These are phyloP conservation scores for Littorina saxatilis DNA, from an alignment of 1,140 invertebrate genomes.

Conservation along the genomic window DNA sequence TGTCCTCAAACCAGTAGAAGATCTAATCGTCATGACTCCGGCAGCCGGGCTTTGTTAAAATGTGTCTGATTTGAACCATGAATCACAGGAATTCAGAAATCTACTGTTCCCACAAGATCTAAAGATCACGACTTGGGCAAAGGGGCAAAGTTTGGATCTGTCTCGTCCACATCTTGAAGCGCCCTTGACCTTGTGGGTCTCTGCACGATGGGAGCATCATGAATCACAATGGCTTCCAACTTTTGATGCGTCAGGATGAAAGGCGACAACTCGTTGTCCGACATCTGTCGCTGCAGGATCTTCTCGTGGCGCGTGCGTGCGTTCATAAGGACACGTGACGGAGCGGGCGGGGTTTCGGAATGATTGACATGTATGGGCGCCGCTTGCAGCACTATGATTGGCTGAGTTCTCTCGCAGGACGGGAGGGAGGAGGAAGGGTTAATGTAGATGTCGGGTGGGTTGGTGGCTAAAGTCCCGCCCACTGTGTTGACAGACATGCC, in stretches of 20 bases:
- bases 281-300: conserved; percentile 60
- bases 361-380: conserved; percentile 55
- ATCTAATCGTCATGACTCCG: too few species aligned
- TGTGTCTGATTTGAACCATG: too few species aligned
- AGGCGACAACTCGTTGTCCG: conserved; percentile 63
- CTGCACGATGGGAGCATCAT: conserved; percentile 50
- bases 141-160: background rate
- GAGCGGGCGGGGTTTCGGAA: conserved; percentile 35
- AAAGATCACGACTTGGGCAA: conserved; percentile 22
- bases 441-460: background rate
- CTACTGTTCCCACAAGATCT: background rate
- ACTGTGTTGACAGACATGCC: conserved; percentile 27
- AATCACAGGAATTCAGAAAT: too few species aligned
- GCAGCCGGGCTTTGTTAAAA: too few species aligned
- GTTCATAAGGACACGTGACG: conserved; percentile 49
- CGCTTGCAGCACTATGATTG: conserved; percentile 64
- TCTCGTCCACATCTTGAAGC: background rate
- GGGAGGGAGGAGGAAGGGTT: conserved; percentile 10
- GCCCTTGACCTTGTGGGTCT: background rate
- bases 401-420: conserved; percentile 39
- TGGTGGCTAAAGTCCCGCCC: background rate
- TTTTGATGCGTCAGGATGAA: conserved; percentile 61
- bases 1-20: too few species aligned
- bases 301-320: conserved; percentile 61
- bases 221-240: conserved; percentile 67